Percentiles rank a stretch among this genome's conserved stretches.
Conservation (phyloP, 2,113 vertebrate species). For the Thymallus thymallus region DNA sequence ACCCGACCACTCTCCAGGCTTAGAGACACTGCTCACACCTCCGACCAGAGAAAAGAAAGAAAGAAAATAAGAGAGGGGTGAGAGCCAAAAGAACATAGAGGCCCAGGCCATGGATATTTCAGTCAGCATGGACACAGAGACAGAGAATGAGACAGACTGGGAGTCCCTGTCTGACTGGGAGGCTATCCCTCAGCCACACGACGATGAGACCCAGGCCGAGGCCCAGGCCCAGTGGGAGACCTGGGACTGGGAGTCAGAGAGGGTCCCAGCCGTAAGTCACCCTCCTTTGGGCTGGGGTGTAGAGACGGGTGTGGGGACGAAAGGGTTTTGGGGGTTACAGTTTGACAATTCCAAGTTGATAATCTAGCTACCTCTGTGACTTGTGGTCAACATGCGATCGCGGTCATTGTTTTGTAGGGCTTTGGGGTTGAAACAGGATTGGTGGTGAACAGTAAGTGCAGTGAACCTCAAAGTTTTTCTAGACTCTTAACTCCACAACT, state of each 20-base stretch:
- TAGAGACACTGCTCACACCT: not conserved
- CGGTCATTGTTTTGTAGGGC: too few species aligned
- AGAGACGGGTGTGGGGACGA: not conserved
- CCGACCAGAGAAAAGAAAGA: not conserved
- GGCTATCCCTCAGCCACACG: not conserved
- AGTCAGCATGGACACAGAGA: slow-evolving; percentile 30
- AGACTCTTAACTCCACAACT: too few species aligned
- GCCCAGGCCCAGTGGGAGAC: slow-evolving; percentile 10
- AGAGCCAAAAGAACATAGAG: not conserved
- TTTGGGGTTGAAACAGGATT: too few species aligned
- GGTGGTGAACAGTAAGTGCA: too few species aligned
- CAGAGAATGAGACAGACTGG: not conserved
- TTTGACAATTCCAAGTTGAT: not conserved
- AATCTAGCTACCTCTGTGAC: not conserved
- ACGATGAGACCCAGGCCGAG: too few species aligned
- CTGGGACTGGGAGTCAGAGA: slow-evolving; percentile 48
- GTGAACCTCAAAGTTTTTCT: too few species aligned
- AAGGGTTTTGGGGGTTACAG: not conserved
- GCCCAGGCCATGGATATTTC: slow-evolving; percentile 3
- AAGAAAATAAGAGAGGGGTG: not conserved
- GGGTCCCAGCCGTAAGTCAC: slow-evolving; percentile 55
- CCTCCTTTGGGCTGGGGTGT: not conserved
- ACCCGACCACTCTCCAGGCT: not conserved
- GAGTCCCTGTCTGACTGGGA: slow-evolving; percentile 36
- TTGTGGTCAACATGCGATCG: not conserved